A percentile compares a stretch with the other conserved stretches of the same genome.
phyloP scores from a whole-genome alignment of 1,140 invertebrate genomes.

The Batillaria attramentaria region DNA sequence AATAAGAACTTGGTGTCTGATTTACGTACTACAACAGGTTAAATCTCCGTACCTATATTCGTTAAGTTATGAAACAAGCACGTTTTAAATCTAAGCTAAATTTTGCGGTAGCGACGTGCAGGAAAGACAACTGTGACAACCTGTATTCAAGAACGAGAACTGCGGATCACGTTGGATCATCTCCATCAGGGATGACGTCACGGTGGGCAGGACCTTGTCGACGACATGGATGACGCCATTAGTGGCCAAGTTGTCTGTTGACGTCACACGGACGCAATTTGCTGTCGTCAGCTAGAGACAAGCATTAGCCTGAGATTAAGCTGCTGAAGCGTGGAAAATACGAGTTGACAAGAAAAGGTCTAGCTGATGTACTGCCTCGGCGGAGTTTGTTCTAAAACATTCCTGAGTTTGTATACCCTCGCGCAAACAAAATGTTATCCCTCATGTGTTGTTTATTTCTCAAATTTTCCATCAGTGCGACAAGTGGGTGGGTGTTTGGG shows the following conservation, averaged over 20 bases:
- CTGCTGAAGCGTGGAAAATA: too few species aligned
- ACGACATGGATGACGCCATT: conserved; percentile 76
- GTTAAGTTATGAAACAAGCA: too few species aligned
- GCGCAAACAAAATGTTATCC: too few species aligned
- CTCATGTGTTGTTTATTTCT: too few species aligned
- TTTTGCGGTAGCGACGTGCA: not conserved
- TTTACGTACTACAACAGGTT: not conserved
- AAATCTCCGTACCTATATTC: not conserved
- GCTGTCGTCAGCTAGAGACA: conserved; percentile 74
- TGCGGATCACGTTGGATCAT: conserved; percentile 72
- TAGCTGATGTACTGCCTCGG: too few species aligned
- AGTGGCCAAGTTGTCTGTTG: conserved; percentile 76
- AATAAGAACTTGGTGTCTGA: not conserved
- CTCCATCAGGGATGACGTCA: conserved; percentile 72
- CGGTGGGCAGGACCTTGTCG: conserved; percentile 73
- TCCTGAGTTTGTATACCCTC: too few species aligned
- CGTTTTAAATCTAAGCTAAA: too few species aligned
- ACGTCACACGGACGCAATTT: conserved; percentile 77
- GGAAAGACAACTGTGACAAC: conserved; percentile 54
- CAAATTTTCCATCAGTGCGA: too few species aligned
- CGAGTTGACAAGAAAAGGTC: too few species aligned
- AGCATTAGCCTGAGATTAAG: too few species aligned
- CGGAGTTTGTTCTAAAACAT: too few species aligned
- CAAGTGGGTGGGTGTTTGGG: too few species aligned
- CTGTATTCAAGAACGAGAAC: conserved; percentile 73